A percentile compares a stretch with the other conserved stretches of the same genome.
Conservation (phyloP, 2,113 vertebrate species). For the Galeopterus variegatus region DNA sequence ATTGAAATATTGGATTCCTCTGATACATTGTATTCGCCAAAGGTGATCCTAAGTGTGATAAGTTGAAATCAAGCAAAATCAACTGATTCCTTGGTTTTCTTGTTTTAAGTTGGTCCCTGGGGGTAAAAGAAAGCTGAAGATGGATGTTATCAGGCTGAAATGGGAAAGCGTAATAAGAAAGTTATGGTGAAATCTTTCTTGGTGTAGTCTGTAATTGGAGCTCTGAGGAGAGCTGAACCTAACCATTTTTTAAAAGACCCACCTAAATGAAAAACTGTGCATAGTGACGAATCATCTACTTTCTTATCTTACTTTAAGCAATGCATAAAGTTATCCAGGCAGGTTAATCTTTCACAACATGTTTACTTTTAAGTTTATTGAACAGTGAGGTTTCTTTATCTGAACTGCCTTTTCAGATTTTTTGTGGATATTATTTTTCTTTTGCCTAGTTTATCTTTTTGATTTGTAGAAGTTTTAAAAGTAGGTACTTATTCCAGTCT, state of each 20-base stretch:
- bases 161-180: not conserved
- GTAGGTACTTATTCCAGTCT: not conserved
- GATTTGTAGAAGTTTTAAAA: not conserved
- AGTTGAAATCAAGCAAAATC: slow-evolving; percentile 44
- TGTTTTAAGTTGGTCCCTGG: slow-evolving; percentile 10
- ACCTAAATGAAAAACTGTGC: slow-evolving; percentile 29
- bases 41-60: not conserved
- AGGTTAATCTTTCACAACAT: slow-evolving; percentile 3
- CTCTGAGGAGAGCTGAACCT: slow-evolving; percentile 30
- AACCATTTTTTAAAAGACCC: not conserved
- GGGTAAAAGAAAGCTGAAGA: slow-evolving; percentile 20
- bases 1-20: slow-evolving; percentile 51
- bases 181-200: slow-evolving; percentile 53
- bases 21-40: slow-evolving; percentile 21
- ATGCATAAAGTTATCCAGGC: slow-evolving; percentile 42
- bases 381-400: not conserved
- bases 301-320: slow-evolving; percentile 50
- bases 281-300: not conserved
- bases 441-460: slow-evolving; percentile 13
- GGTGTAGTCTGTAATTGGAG: slow-evolving; percentile 19
- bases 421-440: slow-evolving; percentile 21
- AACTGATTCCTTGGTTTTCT: slow-evolving; percentile 49
- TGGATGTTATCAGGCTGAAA: not conserved
- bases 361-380: slow-evolving; percentile 62
- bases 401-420: slow-evolving; percentile 42